A percentile compares a stretch with the other conserved stretches of the same genome.
phyloP scores from a whole-genome alignment of 2,888 invertebrate species.

The Polymixis flavicincta region DNA sequence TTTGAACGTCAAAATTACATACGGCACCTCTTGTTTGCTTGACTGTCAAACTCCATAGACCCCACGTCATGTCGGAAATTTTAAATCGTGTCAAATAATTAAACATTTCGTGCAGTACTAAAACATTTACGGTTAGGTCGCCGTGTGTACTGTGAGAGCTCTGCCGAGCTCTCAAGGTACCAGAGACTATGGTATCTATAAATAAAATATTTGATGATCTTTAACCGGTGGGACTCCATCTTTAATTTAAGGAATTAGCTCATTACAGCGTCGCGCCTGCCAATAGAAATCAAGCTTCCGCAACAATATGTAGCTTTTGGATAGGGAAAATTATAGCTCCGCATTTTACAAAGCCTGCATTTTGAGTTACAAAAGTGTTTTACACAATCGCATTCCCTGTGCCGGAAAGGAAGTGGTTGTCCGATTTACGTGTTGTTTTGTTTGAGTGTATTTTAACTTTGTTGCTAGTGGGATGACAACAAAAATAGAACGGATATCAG shows the following conservation, averaged over 20 bases:
- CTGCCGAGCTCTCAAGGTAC: too few species aligned
- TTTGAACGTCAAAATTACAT: too few species aligned
- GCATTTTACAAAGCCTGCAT: slow-evolving; percentile 59
- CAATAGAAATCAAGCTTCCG: too few species aligned
- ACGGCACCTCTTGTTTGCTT: slow-evolving; percentile 4
- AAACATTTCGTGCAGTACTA: background rate
- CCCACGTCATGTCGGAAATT: slow-evolving; percentile 61
- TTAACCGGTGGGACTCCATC: too few species aligned
- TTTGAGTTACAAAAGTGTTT: slow-evolving; percentile 52
- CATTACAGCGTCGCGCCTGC: too few species aligned
- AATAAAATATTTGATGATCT: too few species aligned
- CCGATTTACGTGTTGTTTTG: slow-evolving; percentile 41
- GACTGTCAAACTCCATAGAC: slow-evolving; percentile 27
- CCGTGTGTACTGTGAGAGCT: background rate
- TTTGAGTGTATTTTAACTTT: slow-evolving; percentile 25
- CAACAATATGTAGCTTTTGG: slow-evolving; percentile 76
- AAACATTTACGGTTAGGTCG: slow-evolving; percentile 23
- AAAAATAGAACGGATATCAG: slow-evolving; percentile 31
- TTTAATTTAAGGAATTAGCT: too few species aligned
- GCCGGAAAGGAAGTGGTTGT: slow-evolving; percentile 31
- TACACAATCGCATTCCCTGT: slow-evolving; percentile 43
- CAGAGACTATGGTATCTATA: too few species aligned
- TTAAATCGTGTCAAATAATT: slow-evolving; percentile 32
- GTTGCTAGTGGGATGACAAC: background rate
- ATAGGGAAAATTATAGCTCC: slow-evolving; percentile 78